Conservation (phyloP, 2,113 vertebrate species). For the Protomyctophum bolini region DNA sequence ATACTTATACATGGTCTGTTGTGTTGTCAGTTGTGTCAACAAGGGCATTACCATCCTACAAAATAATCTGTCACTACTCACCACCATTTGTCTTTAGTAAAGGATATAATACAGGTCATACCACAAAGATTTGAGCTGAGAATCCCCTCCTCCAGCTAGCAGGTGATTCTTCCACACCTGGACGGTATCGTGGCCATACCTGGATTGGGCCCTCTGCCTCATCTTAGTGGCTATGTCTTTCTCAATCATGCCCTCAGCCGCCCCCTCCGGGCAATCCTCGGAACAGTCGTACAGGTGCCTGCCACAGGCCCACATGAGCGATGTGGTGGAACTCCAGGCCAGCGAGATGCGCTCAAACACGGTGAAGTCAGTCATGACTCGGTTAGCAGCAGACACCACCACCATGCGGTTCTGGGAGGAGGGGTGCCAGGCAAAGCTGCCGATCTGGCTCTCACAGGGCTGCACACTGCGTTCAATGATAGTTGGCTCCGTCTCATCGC, state of each 20-base stretch:
- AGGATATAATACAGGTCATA: slow-evolving; percentile 98
- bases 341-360: slow-evolving; percentile 98
- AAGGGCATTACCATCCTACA: background rate
- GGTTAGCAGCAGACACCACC: slow-evolving; percentile 91
- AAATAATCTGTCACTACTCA: background rate
- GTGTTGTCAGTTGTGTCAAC: background rate
- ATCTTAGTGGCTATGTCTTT: slow-evolving; percentile 97
- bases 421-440: slow-evolving; percentile 97
- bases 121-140: slow-evolving; percentile 95
- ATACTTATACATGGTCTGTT: background rate
- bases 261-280: slow-evolving; percentile 82
- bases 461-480: slow-evolving; percentile 98
- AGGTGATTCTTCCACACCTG: slow-evolving; percentile 96
- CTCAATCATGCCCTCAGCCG: slow-evolving; percentile 72
- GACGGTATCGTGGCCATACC: slow-evolving; percentile 94
- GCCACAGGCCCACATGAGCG: slow-evolving; percentile 97
- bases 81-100: slow-evolving; percentile 42
- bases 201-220: slow-evolving; percentile 91
- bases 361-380: slow-evolving; percentile 96
- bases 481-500: slow-evolving; percentile 96
- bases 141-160: slow-evolving; percentile 90
- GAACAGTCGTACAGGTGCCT: slow-evolving; percentile 92
- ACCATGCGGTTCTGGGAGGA: slow-evolving; percentile 98
- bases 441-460: slow-evolving; percentile 91
- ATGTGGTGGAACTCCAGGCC: slow-evolving; percentile 94